Percentiles rank a stretch among this genome's conserved stretches.
Conservation (phyloP, 2,113 vertebrate species). For the Sebastes schlegelii region DNA sequence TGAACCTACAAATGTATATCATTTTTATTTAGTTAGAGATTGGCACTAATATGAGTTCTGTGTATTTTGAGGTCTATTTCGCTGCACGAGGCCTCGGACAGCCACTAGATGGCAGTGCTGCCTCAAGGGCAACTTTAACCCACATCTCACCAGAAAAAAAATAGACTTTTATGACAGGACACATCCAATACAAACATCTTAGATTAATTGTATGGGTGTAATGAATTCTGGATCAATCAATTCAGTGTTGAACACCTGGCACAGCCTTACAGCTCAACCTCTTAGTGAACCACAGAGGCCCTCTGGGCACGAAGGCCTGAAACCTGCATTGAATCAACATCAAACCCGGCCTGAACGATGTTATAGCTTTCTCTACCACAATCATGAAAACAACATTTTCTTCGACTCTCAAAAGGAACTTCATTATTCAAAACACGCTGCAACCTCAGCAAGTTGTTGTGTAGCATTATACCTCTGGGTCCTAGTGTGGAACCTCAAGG, state of each 20-base stretch:
- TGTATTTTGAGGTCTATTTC: background rate
- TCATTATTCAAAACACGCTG: constrained; percentile 47
- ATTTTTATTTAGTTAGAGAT: background rate
- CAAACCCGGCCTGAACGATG: background rate
- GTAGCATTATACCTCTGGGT: constrained; percentile 13
- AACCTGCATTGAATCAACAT: constrained; percentile 4
- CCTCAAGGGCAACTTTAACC: background rate
- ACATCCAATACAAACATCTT: background rate
- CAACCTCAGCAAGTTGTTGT: constrained; percentile 29
- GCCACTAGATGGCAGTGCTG: constrained; percentile 68
- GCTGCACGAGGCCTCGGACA: fast-evolving
- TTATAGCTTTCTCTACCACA: background rate
- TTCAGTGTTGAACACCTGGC: constrained; percentile 8
- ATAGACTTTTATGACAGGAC: background rate
- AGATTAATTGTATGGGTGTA: background rate
- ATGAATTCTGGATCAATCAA: constrained; percentile 14
- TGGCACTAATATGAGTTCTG: background rate
- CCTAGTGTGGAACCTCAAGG: background rate
- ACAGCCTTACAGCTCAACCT: background rate
- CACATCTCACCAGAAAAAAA: constrained; percentile 2
- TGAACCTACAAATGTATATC: background rate
- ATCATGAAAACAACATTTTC: constrained; percentile 27
- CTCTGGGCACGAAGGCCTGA: background rate
- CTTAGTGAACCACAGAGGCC: background rate
- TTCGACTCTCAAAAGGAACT: background rate